Evolutionary conservation across 2,113 vertebrate genomes (phyloP).

Genomic region (Ginglymostoma cirratum): DNA sequence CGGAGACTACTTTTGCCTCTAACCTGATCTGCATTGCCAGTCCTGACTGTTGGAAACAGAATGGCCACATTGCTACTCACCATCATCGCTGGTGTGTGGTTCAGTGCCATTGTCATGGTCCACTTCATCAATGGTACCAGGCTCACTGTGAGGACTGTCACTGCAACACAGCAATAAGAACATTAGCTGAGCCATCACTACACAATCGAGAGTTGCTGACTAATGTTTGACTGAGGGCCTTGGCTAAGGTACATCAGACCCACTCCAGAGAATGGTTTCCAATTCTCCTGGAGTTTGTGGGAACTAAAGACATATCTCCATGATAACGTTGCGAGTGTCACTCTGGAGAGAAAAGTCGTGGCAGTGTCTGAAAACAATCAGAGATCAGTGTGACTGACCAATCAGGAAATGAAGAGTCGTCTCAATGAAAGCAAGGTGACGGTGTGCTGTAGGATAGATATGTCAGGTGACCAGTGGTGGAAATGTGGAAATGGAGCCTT

Average conservation of each 20-base stretch:
- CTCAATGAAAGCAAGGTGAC: not conserved
- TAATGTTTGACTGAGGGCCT: not conserved
- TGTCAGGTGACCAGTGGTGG: not conserved
- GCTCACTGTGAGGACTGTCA: constrained; percentile 96
- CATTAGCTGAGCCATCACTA: not conserved
- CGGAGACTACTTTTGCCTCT: not conserved
- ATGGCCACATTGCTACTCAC: constrained; percentile 53
- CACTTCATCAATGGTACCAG: constrained; percentile 85
- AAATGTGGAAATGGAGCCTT: not conserved
- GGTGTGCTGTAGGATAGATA: not conserved
- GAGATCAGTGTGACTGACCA: not conserved
- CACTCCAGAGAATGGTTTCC: not conserved
- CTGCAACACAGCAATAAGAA: constrained; percentile 51
- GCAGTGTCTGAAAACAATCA: not conserved
- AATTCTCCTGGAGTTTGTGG: not conserved
- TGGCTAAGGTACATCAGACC: not conserved
- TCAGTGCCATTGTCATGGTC: constrained; percentile 94
- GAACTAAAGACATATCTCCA: not conserved
- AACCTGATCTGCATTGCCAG: not conserved
- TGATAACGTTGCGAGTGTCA: not conserved
- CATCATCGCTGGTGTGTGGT: constrained; percentile 93
- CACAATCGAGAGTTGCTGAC: not conserved
- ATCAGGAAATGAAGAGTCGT: not conserved
- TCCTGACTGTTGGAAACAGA: not conserved
- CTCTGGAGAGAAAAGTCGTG: not conserved